Evolutionary conservation across 2,113 vertebrate species (phyloP), one percentile per base, ranked within the genome.

Genomic region (Vireo altiloquus): DNA sequence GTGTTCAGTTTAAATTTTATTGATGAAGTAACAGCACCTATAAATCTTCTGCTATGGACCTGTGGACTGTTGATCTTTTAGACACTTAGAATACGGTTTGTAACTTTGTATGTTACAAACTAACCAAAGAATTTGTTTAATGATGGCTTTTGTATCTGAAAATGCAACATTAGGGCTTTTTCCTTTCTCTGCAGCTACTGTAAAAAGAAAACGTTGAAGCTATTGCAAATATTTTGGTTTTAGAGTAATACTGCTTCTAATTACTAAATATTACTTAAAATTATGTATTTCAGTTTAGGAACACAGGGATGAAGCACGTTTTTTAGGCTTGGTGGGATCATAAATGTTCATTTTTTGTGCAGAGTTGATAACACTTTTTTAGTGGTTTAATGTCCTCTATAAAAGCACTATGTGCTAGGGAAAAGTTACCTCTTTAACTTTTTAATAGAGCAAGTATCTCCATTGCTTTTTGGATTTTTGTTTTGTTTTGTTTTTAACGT

Each of bases 151-250:
- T 2, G 0, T 69, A 25, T 65, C 20, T 82, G 49, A 21, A 50
- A 68, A 13, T 24, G 2, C 3, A 25, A 15, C 21, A 47, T 13
- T 20, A 28, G 50, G 30, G 24, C 2, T 10, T 42, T 31, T 46
- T 44, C 19, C 7, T 7, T 50, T 70, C 6, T 46, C 2, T 1
- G 0, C 39, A n/a, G 8, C n/a, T 28, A 4, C 10, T 33, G 27
- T 16, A 44, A 59, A 85, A 92, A 66, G 15, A 49, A 10, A 42
- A 25, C 2, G 2, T 49, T 46, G 52, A 47, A 53, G 28, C 33
- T 59, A 2, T 27, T 83, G 22, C 2, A 61, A 27, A 19, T 52
- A 30, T 83, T 61, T 53, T 68, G 7, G 0, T 82, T 79, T 77
- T 46, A 19, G 44, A 65, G 30, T 27, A 25, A 37, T 39, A 24